Evolutionary conservation across 1,140 invertebrate genomes (phyloP).

Genomic region (Camponotus floridanus): DNA sequence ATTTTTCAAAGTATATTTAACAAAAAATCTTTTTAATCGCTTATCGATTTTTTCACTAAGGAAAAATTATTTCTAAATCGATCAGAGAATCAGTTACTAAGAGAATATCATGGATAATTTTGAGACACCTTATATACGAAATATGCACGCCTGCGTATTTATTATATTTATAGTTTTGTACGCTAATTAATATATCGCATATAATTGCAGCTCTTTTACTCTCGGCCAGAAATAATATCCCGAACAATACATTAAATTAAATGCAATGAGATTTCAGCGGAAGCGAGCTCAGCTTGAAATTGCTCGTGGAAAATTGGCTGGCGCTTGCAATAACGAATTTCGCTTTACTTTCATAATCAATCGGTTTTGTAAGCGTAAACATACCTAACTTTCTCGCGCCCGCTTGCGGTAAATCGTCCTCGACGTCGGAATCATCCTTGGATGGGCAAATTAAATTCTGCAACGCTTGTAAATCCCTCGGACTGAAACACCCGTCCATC

Average conservation of each 20-base stretch:
- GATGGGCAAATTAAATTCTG: constrained; percentile 77
- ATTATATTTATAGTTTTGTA: neutral
- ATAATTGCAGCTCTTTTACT: neutral
- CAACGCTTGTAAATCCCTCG: constrained; percentile 79
- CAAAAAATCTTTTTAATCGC: too few species aligned
- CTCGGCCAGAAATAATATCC: constrained; percentile 27
- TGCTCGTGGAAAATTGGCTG: constrained; percentile 16
- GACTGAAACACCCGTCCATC: constrained; percentile 79
- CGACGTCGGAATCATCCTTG: constrained; percentile 79
- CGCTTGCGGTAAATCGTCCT: constrained; percentile 82
- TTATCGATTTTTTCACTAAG: too few species aligned
- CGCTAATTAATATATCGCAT: neutral
- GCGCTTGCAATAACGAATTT: constrained; percentile 21
- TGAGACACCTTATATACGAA: neutral
- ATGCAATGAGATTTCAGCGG: constrained; percentile 12
- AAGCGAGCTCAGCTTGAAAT: neutral
- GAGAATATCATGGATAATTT: too few species aligned
- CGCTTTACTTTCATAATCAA: constrained; percentile 16
- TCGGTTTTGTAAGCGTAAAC: constrained; percentile 37
- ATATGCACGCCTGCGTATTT: neutral
- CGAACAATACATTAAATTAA: constrained; percentile 21
- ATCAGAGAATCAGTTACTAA: too few species aligned
- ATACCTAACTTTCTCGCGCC: constrained; percentile 81
- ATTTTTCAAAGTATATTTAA: too few species aligned
- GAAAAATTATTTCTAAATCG: too few species aligned